Evolutionary conservation across 2,797 vertebrate genomes (phyloP).

Genomic region (Chiloscyllium punctatum): DNA sequence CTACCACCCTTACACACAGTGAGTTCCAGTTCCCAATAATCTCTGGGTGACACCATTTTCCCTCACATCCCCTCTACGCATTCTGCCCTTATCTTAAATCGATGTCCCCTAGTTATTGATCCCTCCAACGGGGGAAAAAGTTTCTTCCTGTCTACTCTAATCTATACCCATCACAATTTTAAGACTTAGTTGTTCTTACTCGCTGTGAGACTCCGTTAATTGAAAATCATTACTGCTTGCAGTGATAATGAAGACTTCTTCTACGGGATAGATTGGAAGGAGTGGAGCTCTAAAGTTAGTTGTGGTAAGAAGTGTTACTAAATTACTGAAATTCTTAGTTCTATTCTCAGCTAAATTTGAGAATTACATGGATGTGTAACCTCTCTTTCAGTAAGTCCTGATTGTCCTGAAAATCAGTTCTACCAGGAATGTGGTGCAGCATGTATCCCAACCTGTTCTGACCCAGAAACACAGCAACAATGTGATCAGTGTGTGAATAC

Average conservation of each 20-base stretch:
- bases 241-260: not conserved
- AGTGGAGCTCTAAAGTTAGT: not conserved
- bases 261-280: not conserved
- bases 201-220: not conserved
- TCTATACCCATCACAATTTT: no score
- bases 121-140: no score
- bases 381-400: not conserved
- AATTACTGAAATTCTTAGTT: not conserved
- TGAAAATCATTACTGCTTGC: not conserved
- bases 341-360: not conserved
- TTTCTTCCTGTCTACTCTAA: no score
- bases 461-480: conserved; percentile 19
- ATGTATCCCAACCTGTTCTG: conserved; percentile 14
- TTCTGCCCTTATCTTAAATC: no score
- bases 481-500: conserved; percentile 19
- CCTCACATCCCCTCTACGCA: no score
- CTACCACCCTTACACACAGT: no score
- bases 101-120: no score
- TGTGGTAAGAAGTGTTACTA: not conserved
- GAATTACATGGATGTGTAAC: not conserved
- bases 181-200: no score
- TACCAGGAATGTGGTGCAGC: conserved; percentile 8
- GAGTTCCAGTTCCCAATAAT: no score
- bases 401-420: conserved; percentile 3
- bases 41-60: no score